Base-by-base conservation (phyloP, 2,797 vertebrate genomes). In the Lithobates sylvaticus region DNA sequence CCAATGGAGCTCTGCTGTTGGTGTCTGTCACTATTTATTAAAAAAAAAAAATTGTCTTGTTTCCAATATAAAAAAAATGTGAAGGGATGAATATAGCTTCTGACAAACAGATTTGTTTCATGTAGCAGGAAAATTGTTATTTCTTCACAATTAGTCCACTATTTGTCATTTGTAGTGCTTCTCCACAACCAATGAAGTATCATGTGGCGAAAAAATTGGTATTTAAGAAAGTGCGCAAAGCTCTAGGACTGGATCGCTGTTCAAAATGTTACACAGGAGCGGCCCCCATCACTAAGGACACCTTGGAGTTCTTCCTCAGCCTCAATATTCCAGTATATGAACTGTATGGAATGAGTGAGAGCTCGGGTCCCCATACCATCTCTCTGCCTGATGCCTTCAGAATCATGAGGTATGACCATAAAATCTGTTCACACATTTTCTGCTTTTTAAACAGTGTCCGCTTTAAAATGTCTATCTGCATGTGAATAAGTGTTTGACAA, bases 291-390 rank as follows among this genome's bases (percentile, higher is more conserved):
- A 93, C 95, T 89, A 95, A 93, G 73, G 97, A 99, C 16, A 98
- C 96, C 0, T 88, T 97, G 44, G 96, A 99, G 70, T 99, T 97
- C 91, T 99, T 99, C 77, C 90, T 99, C 34, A 98, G 98, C 86
- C 94, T 99, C 27, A 95, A 99, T 86, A 94, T 99, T 0, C 97
- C 95, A 0, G 86, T 99, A 9, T 93, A 95, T 0, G 97, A 99
- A 90, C 93, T 97, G 65, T 99, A 99, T 0, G 98, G 98, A 32
- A 96, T 99, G 97, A 99, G 96, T 0, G 97, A 99, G 89, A 95
- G 95, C 93, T 93, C 95, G 0, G 98, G 98, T 0, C 97, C 97
- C 0, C 98, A 99, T 91, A 95, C 95, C 0, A 13, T 94, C 34
- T 96, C 96, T 1, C 34, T 65, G 1, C 81, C 88, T 0, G 88